Base-by-base conservation (phyloP, 2,888 invertebrate genomes). In the Allolobophora icterica region DNA sequence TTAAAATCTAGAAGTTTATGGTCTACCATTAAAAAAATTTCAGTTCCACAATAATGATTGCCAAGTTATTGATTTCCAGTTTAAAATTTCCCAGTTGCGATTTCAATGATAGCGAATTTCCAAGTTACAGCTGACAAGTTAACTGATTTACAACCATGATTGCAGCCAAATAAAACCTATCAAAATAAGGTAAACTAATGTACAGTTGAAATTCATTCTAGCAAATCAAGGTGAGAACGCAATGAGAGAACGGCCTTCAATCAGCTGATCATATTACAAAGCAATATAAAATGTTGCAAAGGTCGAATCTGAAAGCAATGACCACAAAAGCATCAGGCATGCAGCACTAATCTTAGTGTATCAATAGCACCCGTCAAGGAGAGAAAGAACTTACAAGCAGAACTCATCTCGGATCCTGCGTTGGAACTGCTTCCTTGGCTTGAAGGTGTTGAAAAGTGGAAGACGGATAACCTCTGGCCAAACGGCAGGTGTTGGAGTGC, bases 401-500 rank as follows among this genome's bases (percentile, higher is more conserved):
- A 99, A 99, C 94, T 98, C 98, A 94, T 99, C 99, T 58, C 98
- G 96, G 91, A 99, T 96, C 93, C 97, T 97, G 92, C 99, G 96
- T 94, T 98, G 96, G 96, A 99, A 97, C 93, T 97, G 97, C 94
- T 98, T 97, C 96, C 98, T 98, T 84, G 98, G 98, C 94, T 98
- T 97, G 90, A 99, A 96, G 45, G 98, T 97, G 95, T 97, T 97
- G 97, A 98, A 99, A 8, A 98, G 96, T 0, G 99, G 99, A 93
- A 99, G 96, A 95, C 97, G 97, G 92, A 98, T 98, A 90, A 99
- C 99, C 94, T 97, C 95, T 97, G 99, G 99, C 99, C 99, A 99
- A 84, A 98, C 98, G 89, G 98, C 98, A 0, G 99, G 99, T 84
- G 97, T 97, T 0, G 99, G 99, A 0, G 99, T 98, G 34, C 99